phyloP scores from a whole-genome alignment of 2,797 vertebrate genomes.

The Anguilla pacifica region DNA sequence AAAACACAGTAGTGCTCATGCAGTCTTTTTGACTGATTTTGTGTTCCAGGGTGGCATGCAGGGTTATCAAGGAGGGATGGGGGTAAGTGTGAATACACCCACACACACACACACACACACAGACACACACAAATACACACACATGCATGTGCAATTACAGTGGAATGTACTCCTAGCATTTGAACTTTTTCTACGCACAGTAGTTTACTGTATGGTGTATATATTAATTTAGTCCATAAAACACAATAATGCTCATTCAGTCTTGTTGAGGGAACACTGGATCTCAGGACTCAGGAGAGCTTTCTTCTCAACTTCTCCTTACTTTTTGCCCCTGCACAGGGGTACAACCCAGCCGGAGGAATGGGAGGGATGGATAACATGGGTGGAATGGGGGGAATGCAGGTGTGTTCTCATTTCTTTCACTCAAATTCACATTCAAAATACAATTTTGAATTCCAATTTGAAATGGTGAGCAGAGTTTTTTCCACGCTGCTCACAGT shows the following conservation, averaged over 20 bases:
- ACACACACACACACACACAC: not conserved
- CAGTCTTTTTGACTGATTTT: not conserved
- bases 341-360: slow-evolving; percentile 53
- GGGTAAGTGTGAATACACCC: slow-evolving; percentile 8
- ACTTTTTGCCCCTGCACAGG: slow-evolving; percentile 40
- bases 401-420: slow-evolving; percentile 36
- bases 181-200: not conserved
- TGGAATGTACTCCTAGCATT: not conserved
- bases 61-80: slow-evolving; percentile 25
- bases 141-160: not conserved
- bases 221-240: not conserved
- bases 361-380: slow-evolving; percentile 33
- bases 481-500: not conserved
- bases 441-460: not conserved
- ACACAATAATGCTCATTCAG: not conserved
- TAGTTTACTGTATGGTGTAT: not conserved
- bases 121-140: not conserved
- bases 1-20: not conserved
- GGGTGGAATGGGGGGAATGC: slow-evolving; percentile 39
- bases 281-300: not conserved
- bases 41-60: slow-evolving; percentile 33
- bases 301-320: not conserved
- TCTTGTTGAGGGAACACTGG: not conserved
- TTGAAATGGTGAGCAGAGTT: not conserved
- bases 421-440: not conserved